Evolutionary conservation across 2,113 vertebrate genomes (phyloP).

Genomic region (Cavia porcellus): DNA sequence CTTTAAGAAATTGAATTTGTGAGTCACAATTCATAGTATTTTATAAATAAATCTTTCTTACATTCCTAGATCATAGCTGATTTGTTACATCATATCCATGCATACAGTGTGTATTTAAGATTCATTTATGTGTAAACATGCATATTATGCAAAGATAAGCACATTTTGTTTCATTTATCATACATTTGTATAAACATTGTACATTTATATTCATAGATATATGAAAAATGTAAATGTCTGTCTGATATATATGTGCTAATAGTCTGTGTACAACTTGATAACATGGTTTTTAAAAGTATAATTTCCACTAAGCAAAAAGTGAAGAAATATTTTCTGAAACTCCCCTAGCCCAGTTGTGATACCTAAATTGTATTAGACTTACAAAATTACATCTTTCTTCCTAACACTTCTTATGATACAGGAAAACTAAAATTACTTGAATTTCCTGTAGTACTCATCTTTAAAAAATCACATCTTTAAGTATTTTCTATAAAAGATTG

Average conservation of each 20-base stretch:
- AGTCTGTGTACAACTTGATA: background rate
- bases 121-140: background rate
- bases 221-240: background rate
- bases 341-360: background rate
- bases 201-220: background rate
- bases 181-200: background rate
- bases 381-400: background rate
- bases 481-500: background rate
- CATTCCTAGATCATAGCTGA: background rate
- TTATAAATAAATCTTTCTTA: background rate
- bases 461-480: background rate
- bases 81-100: background rate
- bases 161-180: background rate
- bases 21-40: background rate
- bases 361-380: background rate
- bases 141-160: no score
- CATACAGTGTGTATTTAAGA: background rate
- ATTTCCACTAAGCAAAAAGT: background rate
- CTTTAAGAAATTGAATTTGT: background rate
- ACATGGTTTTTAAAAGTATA: background rate
- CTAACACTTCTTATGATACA: background rate
- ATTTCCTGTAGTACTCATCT: background rate
- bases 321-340: background rate
- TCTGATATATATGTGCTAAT: background rate
- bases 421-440: background rate